phyloP scores from a whole-genome alignment of 1,140 invertebrate species.

The Drosophila sturtevanti region DNA sequence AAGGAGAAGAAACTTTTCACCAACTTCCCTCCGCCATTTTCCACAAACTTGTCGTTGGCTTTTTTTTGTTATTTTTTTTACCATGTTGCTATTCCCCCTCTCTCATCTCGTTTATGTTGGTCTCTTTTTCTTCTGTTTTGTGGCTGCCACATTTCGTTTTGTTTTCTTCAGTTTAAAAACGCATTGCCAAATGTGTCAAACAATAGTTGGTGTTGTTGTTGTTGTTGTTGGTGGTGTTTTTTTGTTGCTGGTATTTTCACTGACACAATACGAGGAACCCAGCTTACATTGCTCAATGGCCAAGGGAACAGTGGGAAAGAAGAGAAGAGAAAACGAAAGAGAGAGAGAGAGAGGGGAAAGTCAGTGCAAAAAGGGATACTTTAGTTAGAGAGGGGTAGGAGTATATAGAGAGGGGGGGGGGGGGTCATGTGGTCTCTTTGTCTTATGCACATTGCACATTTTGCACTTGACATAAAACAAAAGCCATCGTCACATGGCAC shows the following conservation, averaged over 20 bases:
- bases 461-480: slow-evolving; percentile 68
- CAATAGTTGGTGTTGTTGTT: slow-evolving; percentile 57
- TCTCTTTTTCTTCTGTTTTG: slow-evolving; percentile 54
- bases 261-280: slow-evolving; percentile 46
- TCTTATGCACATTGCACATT: slow-evolving; percentile 72
- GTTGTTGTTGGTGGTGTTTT: slow-evolving; percentile 37
- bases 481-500: slow-evolving; percentile 36
- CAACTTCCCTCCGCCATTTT: not conserved
- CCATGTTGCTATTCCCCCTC: too few relatives aligned
- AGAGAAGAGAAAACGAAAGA: too few relatives aligned
- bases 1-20: slow-evolving; percentile 68
- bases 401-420: not conserved
- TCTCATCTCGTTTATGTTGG: too few relatives aligned
- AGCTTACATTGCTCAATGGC: slow-evolving; percentile 26
- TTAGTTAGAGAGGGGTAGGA: not conserved
- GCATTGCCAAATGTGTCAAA: slow-evolving; percentile 79
- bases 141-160: slow-evolving; percentile 79
- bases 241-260: slow-evolving; percentile 33
- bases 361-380: too few relatives aligned
- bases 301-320: not conserved
- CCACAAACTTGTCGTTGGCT: slow-evolving; percentile 50
- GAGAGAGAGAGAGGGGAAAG: too few relatives aligned
- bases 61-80: too few relatives aligned
- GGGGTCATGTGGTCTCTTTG: slow-evolving; percentile 60
- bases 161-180: slow-evolving; percentile 77